Evolutionary conservation across 2,797 vertebrate genomes (phyloP).

Genomic region (Gadopsis bispinosus): DNA sequence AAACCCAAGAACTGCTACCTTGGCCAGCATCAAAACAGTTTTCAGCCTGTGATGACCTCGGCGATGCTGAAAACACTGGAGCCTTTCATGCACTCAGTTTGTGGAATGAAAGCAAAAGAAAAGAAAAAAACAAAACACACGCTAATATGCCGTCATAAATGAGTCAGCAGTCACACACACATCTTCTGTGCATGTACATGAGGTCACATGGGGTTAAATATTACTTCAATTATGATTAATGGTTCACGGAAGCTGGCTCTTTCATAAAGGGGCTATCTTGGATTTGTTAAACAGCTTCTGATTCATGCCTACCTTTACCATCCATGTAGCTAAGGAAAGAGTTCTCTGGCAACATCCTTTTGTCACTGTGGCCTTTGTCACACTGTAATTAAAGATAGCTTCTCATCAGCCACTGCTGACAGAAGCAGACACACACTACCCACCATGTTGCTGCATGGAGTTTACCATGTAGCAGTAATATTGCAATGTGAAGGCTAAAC

Average conservation of each 20-base stretch:
- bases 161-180: constrained; percentile 35
- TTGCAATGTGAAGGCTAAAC: constrained; percentile 9
- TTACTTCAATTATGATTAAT: constrained; percentile 30
- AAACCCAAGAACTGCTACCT: constrained; percentile 31
- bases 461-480: constrained; percentile 7
- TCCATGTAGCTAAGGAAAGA: constrained; percentile 6
- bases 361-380: constrained; percentile 30
- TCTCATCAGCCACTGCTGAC: constrained; percentile 34
- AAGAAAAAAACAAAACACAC: neutral
- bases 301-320: constrained; percentile 20
- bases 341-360: constrained; percentile 11
- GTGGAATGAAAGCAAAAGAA: constrained; percentile 19
- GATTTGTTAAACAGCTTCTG: constrained; percentile 26
- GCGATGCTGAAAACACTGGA: constrained; percentile 32
- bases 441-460: neutral
- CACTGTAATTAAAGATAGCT: constrained; percentile 38
- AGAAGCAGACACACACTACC: constrained; percentile 12
- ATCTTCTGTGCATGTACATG: constrained; percentile 27
- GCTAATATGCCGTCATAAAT: constrained; percentile 16
- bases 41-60: constrained; percentile 37
- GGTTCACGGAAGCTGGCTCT: constrained; percentile 34
- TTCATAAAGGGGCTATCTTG: constrained; percentile 38
- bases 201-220: constrained; percentile 37
- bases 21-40: constrained; percentile 31
- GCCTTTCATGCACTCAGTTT: constrained; percentile 36